phyloP scores from a whole-genome alignment of 37 sponge, comb jelly and placozoan genomes.

The Ianthella basta region DNA sequence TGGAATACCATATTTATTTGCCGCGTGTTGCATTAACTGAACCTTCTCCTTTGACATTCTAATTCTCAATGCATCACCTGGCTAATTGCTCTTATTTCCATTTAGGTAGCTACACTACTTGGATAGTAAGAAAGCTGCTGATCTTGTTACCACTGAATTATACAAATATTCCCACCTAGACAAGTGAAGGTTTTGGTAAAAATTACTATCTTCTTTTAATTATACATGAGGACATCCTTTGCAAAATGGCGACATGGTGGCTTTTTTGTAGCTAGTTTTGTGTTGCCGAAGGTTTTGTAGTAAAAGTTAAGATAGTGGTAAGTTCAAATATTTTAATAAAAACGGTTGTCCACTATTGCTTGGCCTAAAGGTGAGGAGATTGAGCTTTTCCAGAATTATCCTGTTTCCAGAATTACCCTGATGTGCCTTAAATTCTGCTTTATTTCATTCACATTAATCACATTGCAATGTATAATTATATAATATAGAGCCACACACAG shows the following conservation, averaged over 20 bases:
- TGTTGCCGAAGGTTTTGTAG: not conserved
- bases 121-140: not conserved
- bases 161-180: not conserved
- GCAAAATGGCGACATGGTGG: conserved; percentile 5
- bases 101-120: not conserved
- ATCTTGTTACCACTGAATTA: not conserved
- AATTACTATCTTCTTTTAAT: no score
- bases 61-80: not conserved
- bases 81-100: conserved; percentile 12
- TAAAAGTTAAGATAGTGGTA: not conserved
- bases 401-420: conserved; percentile 8
- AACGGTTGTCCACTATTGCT: not conserved
- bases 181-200: conserved; percentile 5
- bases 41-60: not conserved
- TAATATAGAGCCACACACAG: no score
- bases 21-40: conserved; percentile 1
- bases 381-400: conserved; percentile 16
- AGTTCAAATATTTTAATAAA: not conserved
- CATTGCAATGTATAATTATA: no score
- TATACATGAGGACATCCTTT: not conserved
- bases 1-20: conserved; percentile 47
- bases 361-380: not conserved
- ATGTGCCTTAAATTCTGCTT: conserved; percentile 28
- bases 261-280: conserved; percentile 2
- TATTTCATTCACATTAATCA: no score